Conservation (phyloP, 2,113 vertebrate species). For the Carollia perspicillata region DNA sequence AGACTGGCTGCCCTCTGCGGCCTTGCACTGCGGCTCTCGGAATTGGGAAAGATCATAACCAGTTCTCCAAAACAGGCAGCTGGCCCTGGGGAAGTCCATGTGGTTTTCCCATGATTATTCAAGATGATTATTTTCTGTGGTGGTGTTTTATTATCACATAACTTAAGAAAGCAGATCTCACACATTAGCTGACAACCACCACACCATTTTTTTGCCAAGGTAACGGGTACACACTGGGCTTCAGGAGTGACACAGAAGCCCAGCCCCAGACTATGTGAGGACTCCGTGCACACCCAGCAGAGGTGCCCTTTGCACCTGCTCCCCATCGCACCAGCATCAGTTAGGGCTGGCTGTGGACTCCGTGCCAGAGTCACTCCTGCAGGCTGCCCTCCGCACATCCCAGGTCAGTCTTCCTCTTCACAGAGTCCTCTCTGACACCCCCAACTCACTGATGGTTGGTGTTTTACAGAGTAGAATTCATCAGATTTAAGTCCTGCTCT, state of each 20-base stretch:
- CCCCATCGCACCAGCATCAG: background rate
- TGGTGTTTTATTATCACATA: slow-evolving; percentile 58
- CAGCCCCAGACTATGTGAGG: background rate
- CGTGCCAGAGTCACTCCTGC: background rate
- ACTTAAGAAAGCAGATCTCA: slow-evolving; percentile 61
- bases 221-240: background rate
- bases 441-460: background rate
- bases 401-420: background rate
- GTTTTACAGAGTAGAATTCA: background rate
- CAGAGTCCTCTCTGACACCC: background rate
- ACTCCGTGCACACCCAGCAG: background rate
- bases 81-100: slow-evolving; percentile 66
- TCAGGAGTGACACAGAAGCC: background rate
- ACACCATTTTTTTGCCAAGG: slow-evolving; percentile 34
- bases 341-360: background rate
- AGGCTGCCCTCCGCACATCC: background rate
- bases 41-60: slow-evolving; percentile 58
- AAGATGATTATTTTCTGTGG: slow-evolving; percentile 69
- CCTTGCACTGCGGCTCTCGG: slow-evolving; percentile 65
- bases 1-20: slow-evolving; percentile 57
- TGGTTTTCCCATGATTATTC: slow-evolving; percentile 60
- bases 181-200: slow-evolving; percentile 35
- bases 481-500: background rate
- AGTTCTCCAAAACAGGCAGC: slow-evolving; percentile 68
- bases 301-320: background rate